Percentiles rank a stretch among this genome's conserved stretches.
phyloP scores from a whole-genome alignment of 2,113 vertebrate species.

The Chaenogobius annularis region DNA sequence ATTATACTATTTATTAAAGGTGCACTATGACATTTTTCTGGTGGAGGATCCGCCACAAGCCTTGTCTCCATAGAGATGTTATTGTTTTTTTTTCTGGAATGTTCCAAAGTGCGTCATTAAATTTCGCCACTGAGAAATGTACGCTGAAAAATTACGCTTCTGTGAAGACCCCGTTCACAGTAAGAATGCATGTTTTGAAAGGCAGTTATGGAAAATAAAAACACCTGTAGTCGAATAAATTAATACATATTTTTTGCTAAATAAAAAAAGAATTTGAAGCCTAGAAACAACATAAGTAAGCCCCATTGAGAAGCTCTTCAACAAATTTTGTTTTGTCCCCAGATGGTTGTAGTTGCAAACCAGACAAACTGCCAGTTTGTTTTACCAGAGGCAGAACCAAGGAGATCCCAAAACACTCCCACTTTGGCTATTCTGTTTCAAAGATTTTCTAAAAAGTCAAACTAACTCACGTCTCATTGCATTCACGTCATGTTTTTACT shows the following conservation, averaged over 20 bases:
- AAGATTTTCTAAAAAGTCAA: neutral
- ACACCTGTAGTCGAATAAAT: neutral
- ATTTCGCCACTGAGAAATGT: neutral
- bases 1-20: neutral
- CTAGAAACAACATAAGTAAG: constrained; percentile 9
- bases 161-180: neutral
- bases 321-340: constrained; percentile 38
- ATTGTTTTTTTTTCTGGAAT: neutral
- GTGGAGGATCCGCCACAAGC: too few species aligned
- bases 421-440: constrained; percentile 1
- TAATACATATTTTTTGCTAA: neutral
- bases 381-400: constrained; percentile 43
- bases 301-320: constrained; percentile 17
- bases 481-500: neutral
- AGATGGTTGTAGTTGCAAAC: constrained; percentile 55
- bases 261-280: neutral
- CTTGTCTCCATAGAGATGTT: neutral
- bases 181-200: neutral
- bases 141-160: neutral
- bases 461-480: constrained; percentile 11
- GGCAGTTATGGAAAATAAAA: neutral
- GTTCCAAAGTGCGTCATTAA: neutral
- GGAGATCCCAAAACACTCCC: constrained; percentile 28
- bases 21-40: too few species aligned
- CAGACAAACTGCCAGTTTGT: constrained; percentile 41